Evolutionary conservation across 2,113 vertebrate genomes (phyloP), one percentile per base, ranked within the genome.

Genomic region (Asarcornis scutulata): DNA sequence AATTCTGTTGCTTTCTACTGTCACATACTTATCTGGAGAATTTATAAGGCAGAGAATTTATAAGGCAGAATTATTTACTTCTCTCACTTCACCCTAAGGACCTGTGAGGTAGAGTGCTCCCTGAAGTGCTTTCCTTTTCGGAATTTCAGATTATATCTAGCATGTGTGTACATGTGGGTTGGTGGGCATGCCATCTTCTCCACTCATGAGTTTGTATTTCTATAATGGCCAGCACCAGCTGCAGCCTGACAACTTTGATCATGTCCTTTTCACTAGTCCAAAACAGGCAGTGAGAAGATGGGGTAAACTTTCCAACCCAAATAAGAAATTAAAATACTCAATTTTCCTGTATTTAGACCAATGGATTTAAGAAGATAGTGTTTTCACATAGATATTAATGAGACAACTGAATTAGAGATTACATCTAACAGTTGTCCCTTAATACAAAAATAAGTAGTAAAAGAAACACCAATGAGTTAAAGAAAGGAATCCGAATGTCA

Each of bases 11-110:
- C 48, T 73, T 90, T 88, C 46, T 48, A 13, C 32, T 42, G 25
- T n/a, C 32, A 55, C 9, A 46, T 9, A 62, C 5, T 7, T 59
- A 29, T 26, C 2, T 50, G 22, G 15, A 56, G 6, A 60, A 38
- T 55, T 71, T 81, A 23, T 74, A 38, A 31, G 44, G 26, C n/a
- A 83, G 27, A 86, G 6, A 60, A 38, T 55, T 71, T 81, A 23
- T 74, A 38, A 31, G 44, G 26, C n/a, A 83, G 27, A 86, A n/a
- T 11, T n/a, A 0, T 36, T 13, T 26, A 26, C 9, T 83, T 72
- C 13, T 76, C 7, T 10, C 29, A 42, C 0, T 0, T 2, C 15
- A 53, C 7, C 1, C 12, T 80, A 15, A 62, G 9, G 66, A 6
- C 6, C 31, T 48, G 2, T 42, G 50, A 69, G 40, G 17, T 21